Evolutionary conservation across 30 jellyfish, hydroid and myxozoan species (phyloP).

Genomic region (Haliclystus octoradiatus): DNA sequence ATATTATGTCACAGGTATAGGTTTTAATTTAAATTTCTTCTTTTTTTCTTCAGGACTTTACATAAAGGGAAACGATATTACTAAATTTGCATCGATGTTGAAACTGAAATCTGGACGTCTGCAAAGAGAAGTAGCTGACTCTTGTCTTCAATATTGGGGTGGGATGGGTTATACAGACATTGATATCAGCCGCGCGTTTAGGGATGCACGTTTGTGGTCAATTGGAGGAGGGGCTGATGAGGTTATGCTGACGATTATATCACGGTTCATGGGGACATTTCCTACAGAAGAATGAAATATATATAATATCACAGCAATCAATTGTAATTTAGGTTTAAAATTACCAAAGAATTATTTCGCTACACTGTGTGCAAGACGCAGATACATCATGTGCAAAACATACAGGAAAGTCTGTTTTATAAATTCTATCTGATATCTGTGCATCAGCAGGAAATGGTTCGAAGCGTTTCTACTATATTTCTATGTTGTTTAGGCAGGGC

Average conservation of each 20-base stretch:
- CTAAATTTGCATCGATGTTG: constrained; percentile 82
- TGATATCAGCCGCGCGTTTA: constrained; percentile 76
- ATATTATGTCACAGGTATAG: too few species aligned
- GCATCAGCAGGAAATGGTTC: too few species aligned
- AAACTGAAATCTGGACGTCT: constrained; percentile 87
- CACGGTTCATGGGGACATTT: constrained; percentile 85
- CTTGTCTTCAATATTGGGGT: constrained; percentile 97
- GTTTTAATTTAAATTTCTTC: too few species aligned
- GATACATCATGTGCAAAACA: too few species aligned
- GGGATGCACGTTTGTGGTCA: constrained; percentile 85
- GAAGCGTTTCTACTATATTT: too few species aligned
- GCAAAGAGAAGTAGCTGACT: constrained; percentile 72
- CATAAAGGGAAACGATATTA: constrained; percentile 73
- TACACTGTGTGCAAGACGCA: too few species aligned
- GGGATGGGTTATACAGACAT: constrained; percentile 97
- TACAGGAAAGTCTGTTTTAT: too few species aligned
- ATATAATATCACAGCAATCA: too few species aligned
- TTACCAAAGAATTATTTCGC: too few species aligned
- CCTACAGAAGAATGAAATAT: constrained; percentile 20
- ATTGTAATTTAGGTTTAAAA: too few species aligned
- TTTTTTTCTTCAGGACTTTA: constrained; percentile 48
- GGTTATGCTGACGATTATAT: constrained; percentile 79
- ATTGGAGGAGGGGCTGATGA: constrained; percentile 99
- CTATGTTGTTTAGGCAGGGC: too few species aligned
- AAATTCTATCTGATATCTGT: too few species aligned